Percentiles rank a stretch among this genome's conserved stretches.
These are phyloP conservation scores for Thaleichthys pacificus DNA, from an alignment of 2,797 vertebrate genomes.

Conservation along the genomic window DNA sequence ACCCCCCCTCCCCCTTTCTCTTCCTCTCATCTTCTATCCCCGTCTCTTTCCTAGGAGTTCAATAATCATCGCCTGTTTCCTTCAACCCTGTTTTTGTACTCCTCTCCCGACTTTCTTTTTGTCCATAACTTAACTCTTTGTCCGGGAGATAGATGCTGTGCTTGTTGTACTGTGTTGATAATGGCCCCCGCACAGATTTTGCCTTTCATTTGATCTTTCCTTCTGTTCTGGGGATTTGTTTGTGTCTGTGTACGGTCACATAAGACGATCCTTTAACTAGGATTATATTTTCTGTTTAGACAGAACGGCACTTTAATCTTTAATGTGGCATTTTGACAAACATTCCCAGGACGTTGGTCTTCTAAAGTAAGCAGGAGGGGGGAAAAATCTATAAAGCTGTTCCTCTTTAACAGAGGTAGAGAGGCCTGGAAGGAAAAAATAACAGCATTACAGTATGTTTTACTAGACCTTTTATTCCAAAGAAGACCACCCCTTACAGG, in stretches of 20 bases:
- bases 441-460: too few relatives aligned
- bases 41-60: slow-evolving; percentile 5
- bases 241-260: slow-evolving; percentile 33
- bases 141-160: not conserved
- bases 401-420: too few relatives aligned
- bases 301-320: too few relatives aligned
- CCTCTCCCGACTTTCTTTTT: not conserved
- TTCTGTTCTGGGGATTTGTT: slow-evolving; percentile 42
- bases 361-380: too few relatives aligned
- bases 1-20: slow-evolving; percentile 5
- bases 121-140: not conserved
- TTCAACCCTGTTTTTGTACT: not conserved
- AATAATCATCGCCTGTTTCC: slow-evolving; percentile 2
- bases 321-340: too few relatives aligned
- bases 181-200: not conserved
- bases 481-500: too few relatives aligned
- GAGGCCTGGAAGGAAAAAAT: too few relatives aligned
- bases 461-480: too few relatives aligned
- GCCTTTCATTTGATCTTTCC: slow-evolving; percentile 42
- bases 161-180: slow-evolving; percentile 14
- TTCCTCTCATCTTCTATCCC: slow-evolving; percentile 10
- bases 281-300: too few relatives aligned
- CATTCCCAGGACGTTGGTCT: too few relatives aligned
- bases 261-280: slow-evolving; percentile 22
- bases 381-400: too few relatives aligned